A percentile compares a stretch with the other conserved stretches of the same genome.
Evolutionary conservation across 2,113 vertebrate species (phyloP).

Genomic region (Odocoileus virginianus): DNA sequence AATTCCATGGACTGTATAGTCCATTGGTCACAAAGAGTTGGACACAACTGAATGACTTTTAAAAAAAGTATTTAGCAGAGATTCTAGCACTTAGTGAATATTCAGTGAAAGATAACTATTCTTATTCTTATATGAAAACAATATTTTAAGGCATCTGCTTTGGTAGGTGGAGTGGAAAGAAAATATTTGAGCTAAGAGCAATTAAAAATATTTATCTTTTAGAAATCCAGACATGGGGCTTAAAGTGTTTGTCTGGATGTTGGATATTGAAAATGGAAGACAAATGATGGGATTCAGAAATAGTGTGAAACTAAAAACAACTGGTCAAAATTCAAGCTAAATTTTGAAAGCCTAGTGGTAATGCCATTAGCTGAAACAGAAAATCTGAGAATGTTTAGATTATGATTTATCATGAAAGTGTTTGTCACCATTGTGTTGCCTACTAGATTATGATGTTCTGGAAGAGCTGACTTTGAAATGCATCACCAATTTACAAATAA

Average conservation of each 20-base stretch:
- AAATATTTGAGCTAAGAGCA: background rate
- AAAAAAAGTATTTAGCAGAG: background rate
- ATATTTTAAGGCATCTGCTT: background rate
- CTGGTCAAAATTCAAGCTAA: background rate
- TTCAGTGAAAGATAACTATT: background rate
- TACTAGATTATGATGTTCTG: background rate
- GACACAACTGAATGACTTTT: background rate
- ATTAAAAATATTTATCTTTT: background rate
- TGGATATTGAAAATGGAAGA: background rate
- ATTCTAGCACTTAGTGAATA: background rate
- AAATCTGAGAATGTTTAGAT: background rate
- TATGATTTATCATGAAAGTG: background rate
- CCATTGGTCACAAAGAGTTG: background rate
- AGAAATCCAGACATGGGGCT: background rate
- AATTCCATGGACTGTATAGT: background rate
- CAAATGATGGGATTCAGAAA: background rate
- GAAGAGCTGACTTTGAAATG: background rate
- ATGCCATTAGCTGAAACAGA: background rate
- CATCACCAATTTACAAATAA: background rate
- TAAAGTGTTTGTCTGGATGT: background rate
- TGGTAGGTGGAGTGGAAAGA: background rate
- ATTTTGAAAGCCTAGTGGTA: background rate
- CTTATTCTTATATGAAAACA: background rate
- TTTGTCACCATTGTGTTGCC: background rate
- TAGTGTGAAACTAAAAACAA: background rate